These are phyloP conservation scores for Gadus chalcogrammus DNA, from an alignment of 2,113 vertebrate genomes.

Conservation along the genomic window DNA sequence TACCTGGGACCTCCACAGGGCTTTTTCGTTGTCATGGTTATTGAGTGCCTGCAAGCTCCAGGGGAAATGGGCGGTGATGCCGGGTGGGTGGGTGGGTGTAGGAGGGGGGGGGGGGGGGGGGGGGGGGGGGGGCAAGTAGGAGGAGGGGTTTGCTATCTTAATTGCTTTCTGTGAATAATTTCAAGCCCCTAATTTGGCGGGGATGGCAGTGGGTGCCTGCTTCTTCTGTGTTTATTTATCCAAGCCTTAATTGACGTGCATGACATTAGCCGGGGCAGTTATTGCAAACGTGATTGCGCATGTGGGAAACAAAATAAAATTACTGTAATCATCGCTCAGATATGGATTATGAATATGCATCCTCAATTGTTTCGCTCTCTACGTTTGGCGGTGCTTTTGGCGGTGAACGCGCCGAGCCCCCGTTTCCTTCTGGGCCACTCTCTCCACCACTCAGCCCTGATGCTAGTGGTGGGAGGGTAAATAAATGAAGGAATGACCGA, in stretches of 20 bases:
- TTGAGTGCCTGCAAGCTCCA: conserved; percentile 50
- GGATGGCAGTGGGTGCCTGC: conserved; percentile 65
- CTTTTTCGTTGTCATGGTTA: conserved; percentile 62
- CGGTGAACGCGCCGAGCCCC: conserved; percentile 28
- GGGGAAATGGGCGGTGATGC: conserved; percentile 41
- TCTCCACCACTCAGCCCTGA: conserved; percentile 10
- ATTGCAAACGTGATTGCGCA: conserved; percentile 65
- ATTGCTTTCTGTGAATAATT: conserved; percentile 76
- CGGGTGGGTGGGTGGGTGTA: background rate
- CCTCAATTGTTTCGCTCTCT: conserved; percentile 35
- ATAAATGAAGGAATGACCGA: conserved; percentile 19
- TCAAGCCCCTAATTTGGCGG: conserved; percentile 69
- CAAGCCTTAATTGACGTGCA: conserved; percentile 70
- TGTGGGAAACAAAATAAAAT: conserved; percentile 65
- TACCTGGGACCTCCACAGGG: conserved; percentile 48
- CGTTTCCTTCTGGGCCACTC: background rate
- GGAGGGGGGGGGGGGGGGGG: conserved; percentile 12
- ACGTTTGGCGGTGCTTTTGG: conserved; percentile 59
- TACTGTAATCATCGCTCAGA: conserved; percentile 66
- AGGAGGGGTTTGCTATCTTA: conserved; percentile 57
- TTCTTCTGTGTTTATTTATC: conserved; percentile 74
- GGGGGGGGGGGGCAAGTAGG: conserved; percentile 24
- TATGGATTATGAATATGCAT: conserved; percentile 68
- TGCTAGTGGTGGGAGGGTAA: too few species aligned
- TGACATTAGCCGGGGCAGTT: conserved; percentile 63